Base-by-base conservation (phyloP, 2,888 invertebrate genomes). In the Agonopterix arenella region DNA sequence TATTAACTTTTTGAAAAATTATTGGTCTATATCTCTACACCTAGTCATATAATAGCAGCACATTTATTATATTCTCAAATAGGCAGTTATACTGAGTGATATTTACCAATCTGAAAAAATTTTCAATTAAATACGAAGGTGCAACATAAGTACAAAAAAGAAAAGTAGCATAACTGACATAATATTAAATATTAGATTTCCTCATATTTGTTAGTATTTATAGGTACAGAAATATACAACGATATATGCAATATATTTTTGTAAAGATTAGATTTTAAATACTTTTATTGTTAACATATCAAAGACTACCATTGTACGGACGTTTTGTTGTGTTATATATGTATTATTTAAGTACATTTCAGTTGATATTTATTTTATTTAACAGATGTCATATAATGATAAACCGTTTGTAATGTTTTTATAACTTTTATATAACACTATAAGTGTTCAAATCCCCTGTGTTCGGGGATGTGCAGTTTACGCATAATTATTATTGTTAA, bases 1-100 rank as follows among this genome's bases (percentile, higher is more conserved):
- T 5, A 28, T 40, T 40, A 40, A 40, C 40, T n/a, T 40, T n/a
- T 28, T 28, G 28, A 28, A 43, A 43, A 11, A 43, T 13, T 11
- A 42, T 42, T 4, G 69, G 73, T 73, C 65, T 70, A 66, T 59
- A 58, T 56, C 66, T 68, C 68, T 68, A 60, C 54, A 59, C 73
- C 76, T 85, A 85, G 84, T 85, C 84, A 85, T 78, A 67, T 67
- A 77, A 78, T 71, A 80, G 75, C 76, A 80, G 76, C 76, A 72
- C 68, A 65, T 60, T 28, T 43, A 43, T 10, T 4, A 66, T 71
- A 68, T 71, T 75, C 73, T 76, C 73, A 77, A 77, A 76, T 77
- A 76, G 65, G 61, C 69, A 68, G 66, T 66, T 66, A 58, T 61
- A 63, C 59, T 59, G 60, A 73, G 66, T 75, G 69, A 73, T 72